phyloP scores from a whole-genome alignment of 1,140 invertebrate species.

The Zaprionus africanus region DNA sequence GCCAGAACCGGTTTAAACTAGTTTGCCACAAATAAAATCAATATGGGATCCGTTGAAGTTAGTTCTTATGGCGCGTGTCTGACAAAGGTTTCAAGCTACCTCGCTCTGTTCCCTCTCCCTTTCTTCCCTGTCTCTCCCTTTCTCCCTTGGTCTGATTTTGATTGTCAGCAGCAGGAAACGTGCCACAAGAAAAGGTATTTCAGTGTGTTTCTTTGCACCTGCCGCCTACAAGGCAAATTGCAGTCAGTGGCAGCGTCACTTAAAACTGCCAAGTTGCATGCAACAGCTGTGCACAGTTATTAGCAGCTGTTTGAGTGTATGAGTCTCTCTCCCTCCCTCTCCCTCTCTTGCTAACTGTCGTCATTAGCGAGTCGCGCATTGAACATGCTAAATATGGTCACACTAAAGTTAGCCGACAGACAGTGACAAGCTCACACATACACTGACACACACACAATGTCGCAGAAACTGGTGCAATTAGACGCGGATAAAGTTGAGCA shows the following conservation, averaged over 20 bases:
- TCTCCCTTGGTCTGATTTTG: conserved; percentile 18
- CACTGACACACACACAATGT: conserved; percentile 27
- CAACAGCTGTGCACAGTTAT: conserved; percentile 74
- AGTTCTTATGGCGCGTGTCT: conserved; percentile 30
- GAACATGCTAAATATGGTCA: conserved; percentile 78
- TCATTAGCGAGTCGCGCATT: conserved; percentile 71
- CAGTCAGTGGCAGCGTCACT: conserved; percentile 14
- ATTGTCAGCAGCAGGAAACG: conserved; percentile 70
- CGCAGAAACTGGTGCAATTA: conserved; percentile 53
- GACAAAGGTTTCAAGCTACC: conserved; percentile 36
- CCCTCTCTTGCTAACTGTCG: conserved; percentile 51
- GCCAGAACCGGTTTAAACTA: conserved; percentile 63
- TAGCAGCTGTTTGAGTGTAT: conserved; percentile 35
- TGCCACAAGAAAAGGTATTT: conserved; percentile 32
- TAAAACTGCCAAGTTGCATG: conserved; percentile 39
- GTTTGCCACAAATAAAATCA: conserved; percentile 31
- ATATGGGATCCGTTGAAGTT: conserved; percentile 48
- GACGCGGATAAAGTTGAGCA: conserved; percentile 57
- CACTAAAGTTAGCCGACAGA: conserved; percentile 75
- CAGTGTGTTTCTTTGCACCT: conserved; percentile 58
- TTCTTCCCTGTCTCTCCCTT: too few relatives aligned
- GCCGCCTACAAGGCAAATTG: conserved; percentile 69
- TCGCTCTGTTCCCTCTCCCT: background rate
- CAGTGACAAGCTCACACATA: conserved; percentile 9
- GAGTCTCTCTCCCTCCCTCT: background rate